Evolutionary conservation across 1,140 invertebrate species (phyloP).

Genomic region (Grapholita molesta): DNA sequence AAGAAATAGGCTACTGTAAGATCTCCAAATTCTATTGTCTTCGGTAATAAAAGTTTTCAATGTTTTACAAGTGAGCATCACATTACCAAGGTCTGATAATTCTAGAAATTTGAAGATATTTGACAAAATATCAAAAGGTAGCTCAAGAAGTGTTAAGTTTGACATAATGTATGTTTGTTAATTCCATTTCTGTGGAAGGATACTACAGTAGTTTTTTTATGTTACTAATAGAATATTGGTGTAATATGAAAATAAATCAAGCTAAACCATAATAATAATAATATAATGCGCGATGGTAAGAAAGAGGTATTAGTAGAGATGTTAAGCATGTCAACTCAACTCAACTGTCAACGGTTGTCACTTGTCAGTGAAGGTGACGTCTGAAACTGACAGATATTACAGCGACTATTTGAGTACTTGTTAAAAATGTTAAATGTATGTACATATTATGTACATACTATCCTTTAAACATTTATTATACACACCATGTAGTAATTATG

Average conservation of each 20-base stretch:
- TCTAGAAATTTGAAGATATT: conserved; percentile 49
- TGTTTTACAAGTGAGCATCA: conserved; percentile 57
- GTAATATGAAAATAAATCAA: background rate
- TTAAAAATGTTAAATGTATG: background rate
- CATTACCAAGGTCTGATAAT: conserved; percentile 44
- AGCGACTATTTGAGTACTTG: background rate
- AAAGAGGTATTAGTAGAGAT: too few relatives aligned
- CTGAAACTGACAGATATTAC: background rate
- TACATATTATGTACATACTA: too few relatives aligned
- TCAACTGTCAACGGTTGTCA: too few relatives aligned
- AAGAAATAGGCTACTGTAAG: conserved; percentile 37
- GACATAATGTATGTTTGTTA: background rate
- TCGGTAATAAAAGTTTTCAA: conserved; percentile 44
- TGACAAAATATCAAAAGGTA: conserved; percentile 58
- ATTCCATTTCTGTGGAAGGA: background rate
- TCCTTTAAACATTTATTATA: too few relatives aligned
- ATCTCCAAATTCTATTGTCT: conserved; percentile 51
- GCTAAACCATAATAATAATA: background rate
- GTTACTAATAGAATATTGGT: background rate
- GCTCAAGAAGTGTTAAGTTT: conserved; percentile 25
- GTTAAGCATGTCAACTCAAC: too few relatives aligned
- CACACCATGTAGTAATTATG: too few relatives aligned
- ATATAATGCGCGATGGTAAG: background rate
- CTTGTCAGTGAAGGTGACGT: background rate
- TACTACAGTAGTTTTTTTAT: background rate